These are phyloP conservation scores for Cataglyphis altisquamis DNA, from an alignment of 2,888 invertebrate genomes.

Conservation along the genomic window DNA sequence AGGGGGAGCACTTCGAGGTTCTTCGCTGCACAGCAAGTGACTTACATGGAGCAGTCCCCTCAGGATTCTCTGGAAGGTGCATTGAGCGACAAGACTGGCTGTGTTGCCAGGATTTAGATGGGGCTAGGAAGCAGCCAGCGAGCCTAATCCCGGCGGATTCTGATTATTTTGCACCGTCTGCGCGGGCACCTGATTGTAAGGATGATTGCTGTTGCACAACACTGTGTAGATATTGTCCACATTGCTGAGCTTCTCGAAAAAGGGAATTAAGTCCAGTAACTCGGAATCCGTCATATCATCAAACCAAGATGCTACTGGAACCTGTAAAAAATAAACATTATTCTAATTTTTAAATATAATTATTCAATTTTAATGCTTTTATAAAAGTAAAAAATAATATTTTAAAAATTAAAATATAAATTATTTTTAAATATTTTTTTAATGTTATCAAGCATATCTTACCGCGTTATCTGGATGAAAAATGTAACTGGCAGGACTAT, in stretches of 20 bases:
- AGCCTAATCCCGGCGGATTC: slow-evolving; percentile 82
- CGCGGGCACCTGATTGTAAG: slow-evolving; percentile 88
- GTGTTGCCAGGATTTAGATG: slow-evolving; percentile 82
- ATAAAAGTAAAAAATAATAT: not conserved
- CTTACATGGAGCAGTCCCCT: slow-evolving; percentile 80
- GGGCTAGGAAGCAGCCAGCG: slow-evolving; percentile 85
- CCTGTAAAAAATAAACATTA: slow-evolving; percentile 87
- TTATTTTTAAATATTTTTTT: not conserved
- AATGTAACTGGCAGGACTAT: slow-evolving; percentile 99
- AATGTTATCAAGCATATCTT: slow-evolving; percentile 86
- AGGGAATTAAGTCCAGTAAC: slow-evolving; percentile 98
- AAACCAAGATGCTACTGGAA: slow-evolving; percentile 99
- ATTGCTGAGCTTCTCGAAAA: slow-evolving; percentile 98
- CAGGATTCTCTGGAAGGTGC: slow-evolving; percentile 82
- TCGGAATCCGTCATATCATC: slow-evolving; percentile 99
- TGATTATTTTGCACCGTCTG: slow-evolving; percentile 80
- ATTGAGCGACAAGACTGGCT: slow-evolving; percentile 83
- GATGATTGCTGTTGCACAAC: slow-evolving; percentile 96
- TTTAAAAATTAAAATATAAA: not conserved
- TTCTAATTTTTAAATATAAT: slow-evolving; percentile 10
- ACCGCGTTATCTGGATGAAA: slow-evolving; percentile 99
- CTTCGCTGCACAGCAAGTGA: slow-evolving; percentile 76
- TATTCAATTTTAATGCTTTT: not conserved
- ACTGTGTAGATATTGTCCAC: slow-evolving; percentile 99
- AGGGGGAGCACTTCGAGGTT: slow-evolving; percentile 66